Conservation (phyloP, 1,140 invertebrate genomes). For the Pomacea maculata region DNA sequence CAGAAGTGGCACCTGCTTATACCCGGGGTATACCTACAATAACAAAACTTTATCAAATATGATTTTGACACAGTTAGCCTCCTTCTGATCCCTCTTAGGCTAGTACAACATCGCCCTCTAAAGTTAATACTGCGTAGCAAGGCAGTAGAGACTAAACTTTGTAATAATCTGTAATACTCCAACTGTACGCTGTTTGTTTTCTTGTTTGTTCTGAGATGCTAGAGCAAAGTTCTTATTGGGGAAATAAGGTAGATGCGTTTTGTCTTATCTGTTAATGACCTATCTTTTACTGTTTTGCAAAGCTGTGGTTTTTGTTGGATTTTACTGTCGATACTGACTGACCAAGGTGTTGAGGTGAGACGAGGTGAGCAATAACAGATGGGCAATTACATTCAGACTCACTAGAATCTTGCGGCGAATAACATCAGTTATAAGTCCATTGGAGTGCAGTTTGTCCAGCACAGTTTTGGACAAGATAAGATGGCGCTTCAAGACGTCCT, state of each 20-base stretch:
- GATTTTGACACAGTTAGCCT: neutral
- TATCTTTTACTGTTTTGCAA: neutral
- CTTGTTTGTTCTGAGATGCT: neutral
- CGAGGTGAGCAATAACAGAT: neutral
- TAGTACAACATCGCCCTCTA: neutral
- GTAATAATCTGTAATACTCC: neutral
- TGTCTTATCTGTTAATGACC: neutral
- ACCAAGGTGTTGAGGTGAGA: neutral
- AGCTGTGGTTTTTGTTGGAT: neutral
- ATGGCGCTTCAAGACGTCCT: conserved; percentile 30
- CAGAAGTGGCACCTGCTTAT: conserved; percentile 27
- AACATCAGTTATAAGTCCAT: conserved; percentile 29
- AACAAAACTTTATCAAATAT: neutral
- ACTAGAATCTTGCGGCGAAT: conserved; percentile 32
- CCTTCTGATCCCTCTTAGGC: neutral
- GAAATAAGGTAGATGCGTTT: neutral
- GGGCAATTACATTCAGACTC: neutral
- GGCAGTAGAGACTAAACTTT: too few species aligned
- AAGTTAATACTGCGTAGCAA: neutral
- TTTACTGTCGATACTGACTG: neutral
- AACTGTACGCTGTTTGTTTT: neutral
- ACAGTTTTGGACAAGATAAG: conserved; percentile 36
- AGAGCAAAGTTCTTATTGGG: neutral
- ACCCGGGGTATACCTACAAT: conserved; percentile 17
- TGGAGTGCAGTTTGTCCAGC: conserved; percentile 26